Conservation (phyloP, 2,888 invertebrate species). For the Incurvaria masculella region DNA sequence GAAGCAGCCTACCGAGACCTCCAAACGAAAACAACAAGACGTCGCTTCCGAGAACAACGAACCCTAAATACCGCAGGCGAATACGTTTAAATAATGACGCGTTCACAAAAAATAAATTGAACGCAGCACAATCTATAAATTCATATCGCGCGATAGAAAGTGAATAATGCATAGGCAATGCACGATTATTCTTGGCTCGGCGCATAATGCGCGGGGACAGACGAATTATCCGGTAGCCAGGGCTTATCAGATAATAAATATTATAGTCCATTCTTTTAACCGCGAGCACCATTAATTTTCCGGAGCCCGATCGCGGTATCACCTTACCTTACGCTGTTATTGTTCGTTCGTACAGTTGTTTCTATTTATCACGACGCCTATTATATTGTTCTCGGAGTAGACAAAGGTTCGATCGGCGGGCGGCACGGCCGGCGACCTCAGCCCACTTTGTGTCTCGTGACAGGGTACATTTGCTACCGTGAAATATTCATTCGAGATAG, state of each 20-base stretch:
- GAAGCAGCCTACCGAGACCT: background rate
- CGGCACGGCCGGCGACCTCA: background rate
- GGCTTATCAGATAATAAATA: conserved; percentile 56
- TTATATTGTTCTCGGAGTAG: conserved; percentile 43
- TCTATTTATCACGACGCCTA: conserved; percentile 52
- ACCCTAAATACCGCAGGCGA: background rate
- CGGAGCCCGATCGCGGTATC: conserved; percentile 50
- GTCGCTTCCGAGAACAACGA: background rate
- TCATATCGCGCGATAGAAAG: conserved; percentile 36
- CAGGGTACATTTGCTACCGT: conserved; percentile 39
- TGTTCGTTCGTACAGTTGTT: conserved; percentile 48
- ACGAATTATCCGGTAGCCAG: conserved; percentile 52
- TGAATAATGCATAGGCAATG: conserved; percentile 50
- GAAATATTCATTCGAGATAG: conserved; percentile 36
- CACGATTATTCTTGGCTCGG: conserved; percentile 23
- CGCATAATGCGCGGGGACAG: conserved; percentile 46
- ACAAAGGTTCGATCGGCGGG: conserved; percentile 28
- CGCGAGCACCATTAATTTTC: conserved; percentile 51
- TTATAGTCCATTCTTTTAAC: conserved; percentile 55
- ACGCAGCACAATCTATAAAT: conserved; percentile 33
- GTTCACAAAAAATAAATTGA: conserved; percentile 13
- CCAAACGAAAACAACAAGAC: background rate
- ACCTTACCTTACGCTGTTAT: conserved; percentile 52
- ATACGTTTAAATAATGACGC: background rate
- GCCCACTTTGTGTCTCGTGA: conserved; percentile 25